Evolutionary conservation across 1,140 invertebrate species (phyloP).

Genomic region (Artemia franciscana): DNA sequence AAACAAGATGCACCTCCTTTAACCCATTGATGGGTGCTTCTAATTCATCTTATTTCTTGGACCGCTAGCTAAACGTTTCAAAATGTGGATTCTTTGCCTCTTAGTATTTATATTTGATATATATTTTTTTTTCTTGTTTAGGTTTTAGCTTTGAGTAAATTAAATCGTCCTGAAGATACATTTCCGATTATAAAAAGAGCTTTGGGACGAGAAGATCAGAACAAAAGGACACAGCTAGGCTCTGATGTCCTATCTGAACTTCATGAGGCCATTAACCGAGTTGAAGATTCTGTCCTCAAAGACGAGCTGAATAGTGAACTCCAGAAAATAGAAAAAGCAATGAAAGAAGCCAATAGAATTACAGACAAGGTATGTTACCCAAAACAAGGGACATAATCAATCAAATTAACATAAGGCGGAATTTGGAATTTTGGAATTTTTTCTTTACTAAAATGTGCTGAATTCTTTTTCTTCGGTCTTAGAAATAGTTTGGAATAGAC

Average conservation of each 20-base stretch:
- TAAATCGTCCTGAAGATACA: conserved; percentile 36
- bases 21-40: too few species aligned
- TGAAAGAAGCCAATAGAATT: not conserved
- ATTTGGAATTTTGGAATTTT: too few species aligned
- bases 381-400: too few species aligned
- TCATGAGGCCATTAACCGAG: not conserved
- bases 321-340: not conserved
- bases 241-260: not conserved
- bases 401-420: too few species aligned
- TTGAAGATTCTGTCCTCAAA: not conserved
- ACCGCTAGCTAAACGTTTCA: too few species aligned
- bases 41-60: too few species aligned
- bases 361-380: not conserved
- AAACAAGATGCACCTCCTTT: too few species aligned
- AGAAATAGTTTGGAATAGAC: too few species aligned
- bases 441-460: too few species aligned
- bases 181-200: conserved; percentile 30
- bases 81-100: too few species aligned
- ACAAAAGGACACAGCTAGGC: conserved; percentile 20
- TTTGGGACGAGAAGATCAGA: conserved; percentile 28
- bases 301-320: not conserved
- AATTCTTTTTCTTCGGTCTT: too few species aligned
- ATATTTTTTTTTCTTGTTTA: conserved; percentile 13
- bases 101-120: not conserved
- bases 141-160: conserved; percentile 28